Conservation (phyloP, 1,140 invertebrate genomes). For the Bombus affinis region DNA sequence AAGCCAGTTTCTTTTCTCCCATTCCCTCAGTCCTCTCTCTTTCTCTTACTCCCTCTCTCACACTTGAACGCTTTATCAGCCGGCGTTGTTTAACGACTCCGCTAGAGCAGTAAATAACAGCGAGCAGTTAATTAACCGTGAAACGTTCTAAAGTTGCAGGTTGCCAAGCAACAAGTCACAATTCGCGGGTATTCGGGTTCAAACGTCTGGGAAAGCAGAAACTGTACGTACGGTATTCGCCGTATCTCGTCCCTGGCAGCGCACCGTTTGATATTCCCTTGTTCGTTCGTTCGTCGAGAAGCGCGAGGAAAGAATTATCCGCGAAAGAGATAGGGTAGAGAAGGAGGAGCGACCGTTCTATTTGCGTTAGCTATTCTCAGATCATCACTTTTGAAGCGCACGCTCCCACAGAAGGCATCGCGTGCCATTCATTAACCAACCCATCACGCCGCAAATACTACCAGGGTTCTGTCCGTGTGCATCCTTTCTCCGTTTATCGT, state of each 20-base stretch:
- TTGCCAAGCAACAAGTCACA: conserved; percentile 28
- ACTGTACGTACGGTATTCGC: background rate
- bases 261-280: conserved; percentile 8
- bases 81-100: background rate
- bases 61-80: background rate
- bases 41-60: background rate
- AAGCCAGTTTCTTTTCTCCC: background rate
- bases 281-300: background rate
- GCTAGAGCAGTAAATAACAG: background rate
- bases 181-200: conserved; percentile 22
- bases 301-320: conserved; percentile 30
- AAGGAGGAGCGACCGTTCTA: conserved; percentile 19
- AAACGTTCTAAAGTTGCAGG: conserved; percentile 8
- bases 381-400: conserved; percentile 36
- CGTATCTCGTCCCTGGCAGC: conserved; percentile 13
- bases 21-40: background rate
- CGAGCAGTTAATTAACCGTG: conserved; percentile 8
- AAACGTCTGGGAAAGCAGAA: conserved; percentile 33
- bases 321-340: conserved; percentile 13
- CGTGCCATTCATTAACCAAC: conserved; percentile 35
- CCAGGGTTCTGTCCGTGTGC: background rate
- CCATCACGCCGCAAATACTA: background rate
- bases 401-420: conserved; percentile 1
- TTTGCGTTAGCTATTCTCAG: conserved; percentile 46
- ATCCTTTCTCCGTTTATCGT: conserved; percentile 9